These are phyloP conservation scores for Campoplex nolae DNA, from an alignment of 2,888 invertebrate species.

Conservation along the genomic window DNA sequence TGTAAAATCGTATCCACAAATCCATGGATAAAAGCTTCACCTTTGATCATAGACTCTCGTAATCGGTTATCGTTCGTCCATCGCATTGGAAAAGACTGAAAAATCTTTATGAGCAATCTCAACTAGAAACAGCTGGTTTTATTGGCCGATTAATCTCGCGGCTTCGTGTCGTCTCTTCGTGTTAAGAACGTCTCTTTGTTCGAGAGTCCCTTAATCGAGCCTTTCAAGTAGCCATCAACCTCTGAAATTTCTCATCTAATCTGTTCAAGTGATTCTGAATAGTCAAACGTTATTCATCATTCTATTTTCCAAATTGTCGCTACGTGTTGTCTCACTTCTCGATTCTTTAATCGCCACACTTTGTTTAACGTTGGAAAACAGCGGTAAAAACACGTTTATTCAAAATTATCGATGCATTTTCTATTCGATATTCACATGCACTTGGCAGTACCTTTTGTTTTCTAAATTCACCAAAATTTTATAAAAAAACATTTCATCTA, in stretches of 20 bases:
- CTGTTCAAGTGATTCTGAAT: slow-evolving; percentile 62
- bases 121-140: slow-evolving; percentile 20
- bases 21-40: not conserved
- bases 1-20: not conserved
- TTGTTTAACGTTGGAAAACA: too few relatives aligned
- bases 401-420: too few relatives aligned
- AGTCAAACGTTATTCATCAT: slow-evolving; percentile 45
- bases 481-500: not conserved
- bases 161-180: slow-evolving; percentile 1
- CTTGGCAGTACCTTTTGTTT: too few relatives aligned
- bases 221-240: slow-evolving; percentile 53
- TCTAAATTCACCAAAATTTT: too few relatives aligned
- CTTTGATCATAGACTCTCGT: not conserved
- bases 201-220: slow-evolving; percentile 51
- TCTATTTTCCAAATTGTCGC: slow-evolving; percentile 11
- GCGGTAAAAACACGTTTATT: too few relatives aligned
- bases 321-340: slow-evolving; percentile 1
- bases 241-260: slow-evolving; percentile 53
- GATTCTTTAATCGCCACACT: too few relatives aligned
- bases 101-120: slow-evolving; percentile 37
- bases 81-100: not conserved
- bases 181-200: slow-evolving; percentile 39
- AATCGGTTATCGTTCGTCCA: not conserved
- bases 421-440: too few relatives aligned
- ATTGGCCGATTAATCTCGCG: slow-evolving; percentile 12